Evolutionary conservation across 2,797 vertebrate species (phyloP), one percentile per base, ranked within the genome.

Genomic region (Ceyx erithaca): DNA sequence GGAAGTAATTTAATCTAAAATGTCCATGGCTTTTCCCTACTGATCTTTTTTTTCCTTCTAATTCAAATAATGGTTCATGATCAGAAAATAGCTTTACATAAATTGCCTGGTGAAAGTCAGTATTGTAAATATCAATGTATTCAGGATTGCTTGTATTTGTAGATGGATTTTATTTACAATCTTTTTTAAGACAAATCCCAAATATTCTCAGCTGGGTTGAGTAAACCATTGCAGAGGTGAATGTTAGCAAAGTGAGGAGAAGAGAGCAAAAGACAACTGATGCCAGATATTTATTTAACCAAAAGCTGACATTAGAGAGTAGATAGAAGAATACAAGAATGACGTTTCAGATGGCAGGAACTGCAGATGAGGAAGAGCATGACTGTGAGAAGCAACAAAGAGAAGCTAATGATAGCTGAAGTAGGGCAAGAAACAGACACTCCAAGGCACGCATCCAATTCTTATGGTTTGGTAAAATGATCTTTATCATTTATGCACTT

Each of bases 401-500:
- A 51, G 37, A 79, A 84, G 77, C 49, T 76, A 63, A 69, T 0
- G 1, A 64, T 35, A 57, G 57, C 77, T 71, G 67, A 62, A 85
- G 43, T 26, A 30, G 37, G 87, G 80, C 37, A 57, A 88, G 87
- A 88, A 91, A 67, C 71, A 92, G 80, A 61, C 67, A 26, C 80
- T 79, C 12, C 4, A 26, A 68, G 90, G 78, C 88, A 87, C 0
- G 7, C 61, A 71, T 85, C 83, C 91, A 94, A 21, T 55, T 87
- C 78, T 87, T 80, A 57, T 68, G 71, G 78, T 92, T 96, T 90
- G 0, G 0, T 91, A 89, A 95, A 93, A 85, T 54, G 8, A 77
- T 51, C 83, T 85, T 92, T 70, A 87, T 73, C 37, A 17, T 87
- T 76, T 92, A 69, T 52, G 77, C 59, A 46, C 78, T 94, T 77